Percentiles rank a stretch among this genome's conserved stretches.
These are phyloP conservation scores for Cantharis flavilabris DNA, from an alignment of 2,888 invertebrate genomes.

Conservation along the genomic window DNA sequence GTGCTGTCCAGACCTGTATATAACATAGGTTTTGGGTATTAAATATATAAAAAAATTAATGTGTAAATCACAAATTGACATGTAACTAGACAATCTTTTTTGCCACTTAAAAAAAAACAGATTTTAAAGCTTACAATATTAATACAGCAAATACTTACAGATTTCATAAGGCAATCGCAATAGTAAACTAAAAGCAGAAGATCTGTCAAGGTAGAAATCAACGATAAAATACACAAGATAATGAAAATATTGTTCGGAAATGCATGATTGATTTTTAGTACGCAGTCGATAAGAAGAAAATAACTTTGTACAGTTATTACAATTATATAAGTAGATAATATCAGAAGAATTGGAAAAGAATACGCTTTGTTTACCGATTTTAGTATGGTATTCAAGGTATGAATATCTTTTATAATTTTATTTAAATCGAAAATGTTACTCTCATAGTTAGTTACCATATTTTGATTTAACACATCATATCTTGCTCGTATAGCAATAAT, in stretches of 20 bases:
- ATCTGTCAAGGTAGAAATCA: neutral
- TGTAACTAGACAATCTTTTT: too few species aligned
- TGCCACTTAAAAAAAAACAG: too few species aligned
- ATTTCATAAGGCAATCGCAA: neutral
- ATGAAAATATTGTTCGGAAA: too few species aligned
- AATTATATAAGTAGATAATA: neutral
- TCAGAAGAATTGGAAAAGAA: neutral
- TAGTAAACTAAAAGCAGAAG: neutral
- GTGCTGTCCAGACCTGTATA: too few species aligned
- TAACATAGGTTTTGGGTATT: too few species aligned
- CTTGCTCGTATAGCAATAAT: neutral
- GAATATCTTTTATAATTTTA: neutral
- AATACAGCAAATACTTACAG: neutral
- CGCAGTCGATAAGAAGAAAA: neutral
- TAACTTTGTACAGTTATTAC: neutral
- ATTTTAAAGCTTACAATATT: too few species aligned
- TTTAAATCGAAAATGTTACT: neutral
- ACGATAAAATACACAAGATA: neutral
- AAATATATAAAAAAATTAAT: too few species aligned
- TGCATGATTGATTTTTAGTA: neutral
- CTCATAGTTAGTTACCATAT: neutral
- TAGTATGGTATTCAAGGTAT: neutral
- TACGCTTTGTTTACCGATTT: neutral
- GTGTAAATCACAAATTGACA: too few species aligned
- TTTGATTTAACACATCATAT: neutral